These are phyloP conservation scores for Dromiciops gliroides DNA, from an alignment of 2,113 vertebrate genomes.

Conservation along the genomic window DNA sequence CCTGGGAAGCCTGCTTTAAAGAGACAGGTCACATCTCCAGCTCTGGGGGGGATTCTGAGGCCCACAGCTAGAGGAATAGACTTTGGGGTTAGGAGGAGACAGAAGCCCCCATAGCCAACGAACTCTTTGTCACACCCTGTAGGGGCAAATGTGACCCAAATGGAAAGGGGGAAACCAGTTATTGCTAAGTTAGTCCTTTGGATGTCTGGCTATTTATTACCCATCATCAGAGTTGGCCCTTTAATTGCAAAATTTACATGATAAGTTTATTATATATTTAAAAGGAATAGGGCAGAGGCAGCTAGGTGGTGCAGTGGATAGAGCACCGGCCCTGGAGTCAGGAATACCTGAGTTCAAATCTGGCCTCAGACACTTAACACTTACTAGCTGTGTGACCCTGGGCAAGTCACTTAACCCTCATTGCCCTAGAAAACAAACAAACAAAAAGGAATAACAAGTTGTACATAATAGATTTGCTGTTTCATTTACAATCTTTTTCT, in stretches of 20 bases:
- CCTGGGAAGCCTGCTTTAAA: slow-evolving; percentile 70
- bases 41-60: slow-evolving; percentile 50
- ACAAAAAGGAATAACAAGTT: neutral
- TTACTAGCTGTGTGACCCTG: too few relatives aligned
- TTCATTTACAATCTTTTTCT: neutral
- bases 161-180: neutral
- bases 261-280: neutral
- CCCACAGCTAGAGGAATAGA: slow-evolving; percentile 53
- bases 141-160: neutral
- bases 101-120: neutral
- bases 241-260: neutral
- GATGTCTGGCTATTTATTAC: too few relatives aligned
- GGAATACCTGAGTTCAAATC: too few relatives aligned
- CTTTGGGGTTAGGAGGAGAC: slow-evolving; percentile 50
- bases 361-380: too few relatives aligned
- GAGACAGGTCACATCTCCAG: slow-evolving; percentile 56
- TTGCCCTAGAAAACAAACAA: too few relatives aligned
- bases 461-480: neutral
- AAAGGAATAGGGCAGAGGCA: neutral
- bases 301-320: too few relatives aligned
- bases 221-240: neutral
- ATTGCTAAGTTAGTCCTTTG: neutral
- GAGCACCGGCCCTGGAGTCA: too few relatives aligned
- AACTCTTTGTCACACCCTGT: too few relatives aligned
- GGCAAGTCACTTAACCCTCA: too few relatives aligned